These are phyloP conservation scores for Pseudachorutes palmiensis DNA, from an alignment of 1,140 invertebrate genomes.

Conservation along the genomic window DNA sequence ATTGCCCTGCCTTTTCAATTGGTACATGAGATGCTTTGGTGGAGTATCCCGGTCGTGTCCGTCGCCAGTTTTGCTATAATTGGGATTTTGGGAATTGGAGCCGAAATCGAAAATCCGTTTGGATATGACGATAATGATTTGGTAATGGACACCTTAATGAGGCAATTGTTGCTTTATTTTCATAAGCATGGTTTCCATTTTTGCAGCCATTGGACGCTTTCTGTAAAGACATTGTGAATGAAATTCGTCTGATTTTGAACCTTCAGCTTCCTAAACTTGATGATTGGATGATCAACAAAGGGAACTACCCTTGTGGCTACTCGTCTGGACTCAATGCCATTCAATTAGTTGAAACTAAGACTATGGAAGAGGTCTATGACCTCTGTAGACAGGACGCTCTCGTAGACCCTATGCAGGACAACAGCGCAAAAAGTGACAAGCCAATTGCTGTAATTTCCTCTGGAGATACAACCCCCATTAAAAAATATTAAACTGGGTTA, in stretches of 20 bases:
- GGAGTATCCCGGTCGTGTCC: slow-evolving; percentile 15
- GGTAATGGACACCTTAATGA: background rate
- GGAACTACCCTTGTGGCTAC: background rate
- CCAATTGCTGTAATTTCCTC: too few species aligned
- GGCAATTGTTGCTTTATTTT: background rate
- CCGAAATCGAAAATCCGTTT: slow-evolving; percentile 26
- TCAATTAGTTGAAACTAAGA: background rate
- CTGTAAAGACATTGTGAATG: background rate
- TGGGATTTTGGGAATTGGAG: slow-evolving; percentile 21
- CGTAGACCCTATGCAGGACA: too few species aligned
- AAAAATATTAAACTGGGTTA: too few species aligned
- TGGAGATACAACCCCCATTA: too few species aligned
- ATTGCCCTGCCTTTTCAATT: slow-evolving; percentile 17
- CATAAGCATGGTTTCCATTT: too few species aligned
- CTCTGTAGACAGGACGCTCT: background rate
- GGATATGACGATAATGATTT: slow-evolving; percentile 24
- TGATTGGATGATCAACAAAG: background rate
- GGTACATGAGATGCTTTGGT: slow-evolving; percentile 11
- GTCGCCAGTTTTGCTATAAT: slow-evolving; percentile 20
- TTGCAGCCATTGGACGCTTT: background rate
- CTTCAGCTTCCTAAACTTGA: background rate
- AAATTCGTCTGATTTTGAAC: background rate
- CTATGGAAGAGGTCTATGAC: background rate
- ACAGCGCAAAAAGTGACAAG: too few species aligned
- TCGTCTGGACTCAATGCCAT: background rate